phyloP scores from a whole-genome alignment of 2,797 vertebrate species.

The Poeciliopsis gracilis region DNA sequence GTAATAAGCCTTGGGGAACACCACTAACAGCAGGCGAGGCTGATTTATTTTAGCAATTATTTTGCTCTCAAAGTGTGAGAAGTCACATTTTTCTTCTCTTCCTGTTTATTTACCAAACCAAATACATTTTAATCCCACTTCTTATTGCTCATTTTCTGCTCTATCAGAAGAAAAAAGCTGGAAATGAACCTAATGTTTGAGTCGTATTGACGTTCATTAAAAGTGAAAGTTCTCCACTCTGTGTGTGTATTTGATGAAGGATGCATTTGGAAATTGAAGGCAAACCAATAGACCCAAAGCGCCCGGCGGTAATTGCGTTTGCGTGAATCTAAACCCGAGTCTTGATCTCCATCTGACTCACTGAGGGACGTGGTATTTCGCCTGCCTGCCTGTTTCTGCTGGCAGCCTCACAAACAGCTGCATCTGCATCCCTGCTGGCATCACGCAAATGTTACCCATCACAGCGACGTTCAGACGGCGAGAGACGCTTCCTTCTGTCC shows the following conservation, averaged over 20 bases:
- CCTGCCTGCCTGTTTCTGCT: slow-evolving; percentile 21
- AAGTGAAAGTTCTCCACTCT: background rate
- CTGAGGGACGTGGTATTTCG: slow-evolving; percentile 57
- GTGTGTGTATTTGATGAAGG: background rate
- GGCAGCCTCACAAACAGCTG: slow-evolving; percentile 36
- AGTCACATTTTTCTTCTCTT: background rate
- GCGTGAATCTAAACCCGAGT: slow-evolving; percentile 22
- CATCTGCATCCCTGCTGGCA: slow-evolving; percentile 13
- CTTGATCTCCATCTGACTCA: slow-evolving; percentile 25
- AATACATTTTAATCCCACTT: background rate
- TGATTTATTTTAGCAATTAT: background rate
- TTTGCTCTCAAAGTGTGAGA: background rate
- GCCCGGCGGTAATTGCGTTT: slow-evolving; percentile 17
- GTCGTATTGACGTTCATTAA: background rate
- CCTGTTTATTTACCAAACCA: background rate
- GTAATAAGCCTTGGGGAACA: background rate
- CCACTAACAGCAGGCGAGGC: background rate
- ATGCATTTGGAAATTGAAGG: background rate
- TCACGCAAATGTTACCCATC: slow-evolving; percentile 39
- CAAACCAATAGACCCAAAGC: slow-evolving; percentile 15
- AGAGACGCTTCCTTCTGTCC: slow-evolving; percentile 36
- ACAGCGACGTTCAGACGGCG: slow-evolving; percentile 33
- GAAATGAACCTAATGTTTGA: background rate
- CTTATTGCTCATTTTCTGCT: background rate
- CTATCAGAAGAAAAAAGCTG: background rate